phyloP scores from a whole-genome alignment of 92 coral and sea anemone species.

The Palythoa heliodiscus region DNA sequence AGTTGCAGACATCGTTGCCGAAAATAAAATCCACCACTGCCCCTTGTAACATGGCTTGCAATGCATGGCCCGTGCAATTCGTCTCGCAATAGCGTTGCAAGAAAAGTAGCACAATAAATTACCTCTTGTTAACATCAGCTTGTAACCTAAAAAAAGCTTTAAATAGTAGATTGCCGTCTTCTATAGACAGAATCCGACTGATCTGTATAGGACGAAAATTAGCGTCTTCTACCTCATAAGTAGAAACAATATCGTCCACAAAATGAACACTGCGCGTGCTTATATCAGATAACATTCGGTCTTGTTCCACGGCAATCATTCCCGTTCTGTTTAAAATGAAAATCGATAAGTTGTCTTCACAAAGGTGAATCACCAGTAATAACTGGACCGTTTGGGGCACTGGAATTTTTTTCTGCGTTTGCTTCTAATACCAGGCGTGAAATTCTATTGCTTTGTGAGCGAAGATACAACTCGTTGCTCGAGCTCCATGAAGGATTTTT shows the following conservation, averaged over 20 bases:
- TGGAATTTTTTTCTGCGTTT: background rate
- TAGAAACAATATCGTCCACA: conserved; percentile 62
- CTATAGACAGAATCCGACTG: conserved; percentile 45
- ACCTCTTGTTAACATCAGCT: background rate
- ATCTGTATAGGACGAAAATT: conserved; percentile 43
- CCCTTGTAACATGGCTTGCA: too few relatives aligned
- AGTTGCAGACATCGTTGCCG: too few relatives aligned
- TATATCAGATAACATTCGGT: conserved; percentile 54
- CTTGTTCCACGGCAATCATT: background rate
- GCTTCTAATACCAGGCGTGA: conserved; percentile 1
- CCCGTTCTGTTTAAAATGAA: background rate
- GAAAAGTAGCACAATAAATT: too few relatives aligned
- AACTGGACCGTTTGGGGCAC: background rate
- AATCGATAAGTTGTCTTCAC: background rate
- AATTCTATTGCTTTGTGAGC: conserved; percentile 1
- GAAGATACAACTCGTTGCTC: background rate
- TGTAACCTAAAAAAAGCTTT: background rate
- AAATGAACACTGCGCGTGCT: conserved; percentile 71
- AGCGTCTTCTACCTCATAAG: conserved; percentile 21
- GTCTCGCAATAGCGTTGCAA: too few relatives aligned
- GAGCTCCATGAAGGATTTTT: conserved; percentile 1
- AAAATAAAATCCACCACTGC: too few relatives aligned
- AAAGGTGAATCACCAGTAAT: background rate
- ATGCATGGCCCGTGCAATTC: too few relatives aligned
- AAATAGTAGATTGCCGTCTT: conserved; percentile 57